phyloP scores from a whole-genome alignment of 2,113 vertebrate species.

The Apistogramma diplotaenia region DNA sequence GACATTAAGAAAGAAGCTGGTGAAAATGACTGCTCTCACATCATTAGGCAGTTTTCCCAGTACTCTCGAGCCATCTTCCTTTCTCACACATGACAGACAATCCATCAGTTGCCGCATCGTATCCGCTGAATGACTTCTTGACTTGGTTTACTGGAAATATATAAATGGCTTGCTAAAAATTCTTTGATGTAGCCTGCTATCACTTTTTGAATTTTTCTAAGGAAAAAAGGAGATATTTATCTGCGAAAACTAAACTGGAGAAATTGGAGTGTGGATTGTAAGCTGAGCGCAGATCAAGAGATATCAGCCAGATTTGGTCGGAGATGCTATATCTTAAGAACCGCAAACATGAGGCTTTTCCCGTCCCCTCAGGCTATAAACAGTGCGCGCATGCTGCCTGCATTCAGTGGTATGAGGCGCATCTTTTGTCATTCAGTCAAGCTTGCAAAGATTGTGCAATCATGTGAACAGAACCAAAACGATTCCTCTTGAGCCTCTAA shows the following conservation, averaged over 20 bases:
- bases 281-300: neutral
- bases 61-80: neutral
- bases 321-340: slow-evolving; percentile 7
- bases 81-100: neutral
- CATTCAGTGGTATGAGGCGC: neutral
- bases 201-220: neutral
- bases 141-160: slow-evolving; percentile 1
- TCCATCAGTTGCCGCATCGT: neutral
- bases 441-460: slow-evolving; percentile 45
- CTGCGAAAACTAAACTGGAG: neutral
- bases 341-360: neutral
- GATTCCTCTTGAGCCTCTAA: slow-evolving; percentile 35
- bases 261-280: neutral
- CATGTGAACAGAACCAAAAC: slow-evolving; percentile 37
- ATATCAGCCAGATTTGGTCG: neutral
- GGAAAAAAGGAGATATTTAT: neutral
- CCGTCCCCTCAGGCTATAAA: neutral
- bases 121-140: neutral
- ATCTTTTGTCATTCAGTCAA: slow-evolving; percentile 52
- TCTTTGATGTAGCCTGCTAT: neutral
- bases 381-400: neutral
- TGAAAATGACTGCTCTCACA: slow-evolving; percentile 46
- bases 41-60: slow-evolving; percentile 40
- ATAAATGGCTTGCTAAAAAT: neutral
- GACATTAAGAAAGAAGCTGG: slow-evolving; percentile 42